Base-by-base conservation (phyloP, 2,888 invertebrate genomes). In the Drosophila rubida region DNA sequence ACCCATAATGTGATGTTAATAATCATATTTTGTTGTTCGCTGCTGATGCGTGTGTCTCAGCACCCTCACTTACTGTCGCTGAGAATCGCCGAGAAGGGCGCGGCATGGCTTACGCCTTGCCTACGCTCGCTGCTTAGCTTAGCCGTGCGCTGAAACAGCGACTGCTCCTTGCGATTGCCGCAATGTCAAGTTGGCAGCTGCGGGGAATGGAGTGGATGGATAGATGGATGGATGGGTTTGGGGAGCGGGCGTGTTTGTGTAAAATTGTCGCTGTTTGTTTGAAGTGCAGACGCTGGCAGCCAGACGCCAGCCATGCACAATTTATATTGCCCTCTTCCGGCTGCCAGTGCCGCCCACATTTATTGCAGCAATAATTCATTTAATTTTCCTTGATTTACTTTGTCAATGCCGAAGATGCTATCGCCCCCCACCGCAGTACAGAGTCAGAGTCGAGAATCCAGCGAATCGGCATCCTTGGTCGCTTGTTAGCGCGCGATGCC, bases 291-390 rank as follows among this genome's bases (percentile, higher is more conserved):
- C 57, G 22, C 37, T 37, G 50, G 30, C 53, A 62, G 13, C 62
- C 57, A 71, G 42, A 54, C 59, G 45, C 44, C 58, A 61, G 48
- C 51, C 71, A 65, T 65, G 69, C 62, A 75, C 81, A 75, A 80
- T 87, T 84, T 82, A 87, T 82, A 84, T 76, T 62, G 74, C 74
- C 65, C 66, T 58, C 61, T 27, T 27, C 27, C 9, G 27, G 22
- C 37, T 30, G 1, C 50, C 42, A 32, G 16, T 19, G 4, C 8
- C 68, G 71, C 69, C 81, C 82, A 68, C 77, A 78, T 86, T 88
- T 86, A 86, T 88, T 88, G 88, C 87, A 69, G 87, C 87, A 81
- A 86, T 86, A 86, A 86, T 88, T 86, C 85, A 88, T 88, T 87
- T 88, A 88, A 85, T 86, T 87, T 87, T 79, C 74, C 79, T 75